Percentiles rank a stretch among this genome's conserved stretches.
Conservation (phyloP, 2,888 invertebrate species). For the Ophioninae sp. region DNA sequence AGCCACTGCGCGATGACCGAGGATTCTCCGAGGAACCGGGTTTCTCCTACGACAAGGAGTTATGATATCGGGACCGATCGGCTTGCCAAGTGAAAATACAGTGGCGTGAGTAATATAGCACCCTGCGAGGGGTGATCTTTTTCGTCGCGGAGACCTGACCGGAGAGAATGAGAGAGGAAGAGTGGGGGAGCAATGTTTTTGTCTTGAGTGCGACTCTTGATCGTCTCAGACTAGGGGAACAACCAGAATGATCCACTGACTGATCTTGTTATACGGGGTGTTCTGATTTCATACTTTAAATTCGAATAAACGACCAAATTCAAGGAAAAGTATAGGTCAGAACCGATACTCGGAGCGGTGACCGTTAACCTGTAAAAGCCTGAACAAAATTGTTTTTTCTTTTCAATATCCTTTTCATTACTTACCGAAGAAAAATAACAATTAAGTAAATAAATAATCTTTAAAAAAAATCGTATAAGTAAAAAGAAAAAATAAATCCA, state of each 20-base stretch:
- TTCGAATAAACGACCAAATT: background rate
- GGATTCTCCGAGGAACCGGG: constrained; percentile 66
- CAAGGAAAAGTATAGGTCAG: no score
- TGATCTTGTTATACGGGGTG: constrained; percentile 36
- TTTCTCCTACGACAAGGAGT: constrained; percentile 78
- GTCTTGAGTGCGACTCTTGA: constrained; percentile 42
- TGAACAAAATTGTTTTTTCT: no score
- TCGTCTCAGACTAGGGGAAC: constrained; percentile 48
- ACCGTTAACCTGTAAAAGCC: no score
- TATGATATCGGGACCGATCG: constrained; percentile 81
- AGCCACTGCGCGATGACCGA: constrained; percentile 24
- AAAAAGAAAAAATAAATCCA: no score
- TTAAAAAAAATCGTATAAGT: no score
- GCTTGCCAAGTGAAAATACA: constrained; percentile 80
- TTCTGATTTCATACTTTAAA: background rate
- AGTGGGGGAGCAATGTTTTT: constrained; percentile 54
- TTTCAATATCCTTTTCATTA: no score
- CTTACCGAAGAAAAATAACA: no score
- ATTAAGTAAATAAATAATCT: no score
- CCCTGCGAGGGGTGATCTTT: constrained; percentile 77
- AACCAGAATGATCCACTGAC: constrained; percentile 47
- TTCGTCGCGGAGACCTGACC: constrained; percentile 68
- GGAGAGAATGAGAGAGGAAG: constrained; percentile 59
- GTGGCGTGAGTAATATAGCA: constrained; percentile 81
- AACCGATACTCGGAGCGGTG: no score